Evolutionary conservation across 1,140 invertebrate genomes (phyloP).

Genomic region (Drosophila kikkawai): DNA sequence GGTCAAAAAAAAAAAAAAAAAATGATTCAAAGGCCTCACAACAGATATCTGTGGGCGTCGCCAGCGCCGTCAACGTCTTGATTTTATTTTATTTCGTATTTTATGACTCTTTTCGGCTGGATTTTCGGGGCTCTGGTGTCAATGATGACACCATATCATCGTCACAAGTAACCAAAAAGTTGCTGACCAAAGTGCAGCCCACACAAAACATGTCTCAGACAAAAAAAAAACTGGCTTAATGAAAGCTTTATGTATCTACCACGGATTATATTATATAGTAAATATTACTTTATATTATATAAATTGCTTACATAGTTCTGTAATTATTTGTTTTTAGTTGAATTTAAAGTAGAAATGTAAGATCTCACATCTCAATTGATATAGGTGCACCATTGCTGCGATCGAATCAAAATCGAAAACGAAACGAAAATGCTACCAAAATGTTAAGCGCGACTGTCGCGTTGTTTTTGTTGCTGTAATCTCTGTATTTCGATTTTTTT

Average conservation of each 20-base stretch:
- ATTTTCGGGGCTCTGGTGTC: slow-evolving; percentile 57
- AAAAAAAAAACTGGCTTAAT: slow-evolving; percentile 18
- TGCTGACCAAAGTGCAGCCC: slow-evolving; percentile 50
- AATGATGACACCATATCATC: slow-evolving; percentile 78
- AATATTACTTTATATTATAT: neutral
- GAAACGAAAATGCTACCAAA: slow-evolving; percentile 39
- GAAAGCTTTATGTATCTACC: neutral
- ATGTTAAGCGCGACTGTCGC: slow-evolving; percentile 52
- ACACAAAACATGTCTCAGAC: slow-evolving; percentile 19
- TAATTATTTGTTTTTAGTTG: neutral
- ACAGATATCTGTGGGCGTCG: slow-evolving; percentile 30
- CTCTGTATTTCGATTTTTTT: slow-evolving; percentile 39
- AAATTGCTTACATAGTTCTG: neutral
- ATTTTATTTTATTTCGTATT: slow-evolving; percentile 41
- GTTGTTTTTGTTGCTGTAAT: slow-evolving; percentile 20
- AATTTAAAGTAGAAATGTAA: neutral
- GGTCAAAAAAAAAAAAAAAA: slow-evolving; percentile 16
- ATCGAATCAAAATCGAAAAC: slow-evolving; percentile 14
- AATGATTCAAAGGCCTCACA: slow-evolving; percentile 37
- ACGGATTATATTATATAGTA: neutral
- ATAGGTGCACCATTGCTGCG: slow-evolving; percentile 4
- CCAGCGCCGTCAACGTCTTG: slow-evolving; percentile 32
- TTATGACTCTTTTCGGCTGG: slow-evolving; percentile 39
- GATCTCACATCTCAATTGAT: neutral
- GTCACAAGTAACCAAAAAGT: slow-evolving; percentile 27